A percentile compares a stretch with the other conserved stretches of the same genome.
Evolutionary conservation across 2,888 invertebrate genomes (phyloP).

Genomic region (Hipparchia semele): DNA sequence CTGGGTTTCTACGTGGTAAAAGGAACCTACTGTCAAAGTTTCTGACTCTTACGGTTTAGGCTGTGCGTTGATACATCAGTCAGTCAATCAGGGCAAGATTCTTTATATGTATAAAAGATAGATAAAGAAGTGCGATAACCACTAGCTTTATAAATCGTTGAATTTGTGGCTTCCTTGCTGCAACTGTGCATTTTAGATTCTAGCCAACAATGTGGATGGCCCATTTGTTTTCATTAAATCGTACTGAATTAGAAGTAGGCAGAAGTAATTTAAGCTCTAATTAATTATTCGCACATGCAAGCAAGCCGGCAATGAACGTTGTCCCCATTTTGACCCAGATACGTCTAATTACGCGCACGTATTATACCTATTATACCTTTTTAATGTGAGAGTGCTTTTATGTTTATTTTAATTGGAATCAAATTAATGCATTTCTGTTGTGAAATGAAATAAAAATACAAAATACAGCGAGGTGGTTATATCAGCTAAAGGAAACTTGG

Average conservation of each 20-base stretch:
- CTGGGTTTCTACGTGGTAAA: no score
- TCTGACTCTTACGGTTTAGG: no score
- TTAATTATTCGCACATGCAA: constrained; percentile 38
- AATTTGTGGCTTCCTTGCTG: no score
- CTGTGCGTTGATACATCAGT: no score
- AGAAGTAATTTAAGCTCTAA: constrained; percentile 34
- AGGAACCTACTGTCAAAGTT: no score
- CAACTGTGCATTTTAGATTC: background rate
- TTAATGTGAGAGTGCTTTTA: constrained; percentile 26
- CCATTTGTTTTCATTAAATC: background rate
- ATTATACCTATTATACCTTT: constrained; percentile 25
- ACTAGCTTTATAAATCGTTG: no score
- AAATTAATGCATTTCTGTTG: constrained; percentile 7
- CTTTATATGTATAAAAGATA: no score
- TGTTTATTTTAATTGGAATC: constrained; percentile 22
- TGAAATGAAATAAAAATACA: background rate
- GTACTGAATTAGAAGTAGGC: background rate
- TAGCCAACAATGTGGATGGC: background rate
- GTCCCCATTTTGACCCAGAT: constrained; percentile 40
- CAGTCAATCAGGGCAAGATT: no score
- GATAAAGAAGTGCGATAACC: no score
- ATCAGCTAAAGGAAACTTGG: no score
- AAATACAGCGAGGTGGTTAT: background rate
- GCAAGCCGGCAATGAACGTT: constrained; percentile 37
- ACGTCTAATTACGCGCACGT: constrained; percentile 37